These are phyloP conservation scores for Rhodeus uyekii DNA, from an alignment of 2,797 vertebrate genomes.

Conservation along the genomic window DNA sequence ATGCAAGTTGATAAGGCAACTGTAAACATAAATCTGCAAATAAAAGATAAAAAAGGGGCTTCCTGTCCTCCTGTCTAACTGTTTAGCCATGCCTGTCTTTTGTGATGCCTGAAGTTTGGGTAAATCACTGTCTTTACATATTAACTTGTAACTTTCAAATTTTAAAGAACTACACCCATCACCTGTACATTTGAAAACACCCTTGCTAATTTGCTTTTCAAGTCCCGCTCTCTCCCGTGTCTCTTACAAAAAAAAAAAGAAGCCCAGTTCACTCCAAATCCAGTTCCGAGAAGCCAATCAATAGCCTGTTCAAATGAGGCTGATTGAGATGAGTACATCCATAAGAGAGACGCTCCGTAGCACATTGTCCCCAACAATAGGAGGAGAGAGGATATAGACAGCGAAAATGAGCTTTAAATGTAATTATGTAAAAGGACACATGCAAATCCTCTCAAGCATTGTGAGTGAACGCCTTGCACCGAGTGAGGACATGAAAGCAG, in stretches of 20 bases:
- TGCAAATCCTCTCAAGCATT: slow-evolving; percentile 61
- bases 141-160: not conserved
- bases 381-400: slow-evolving; percentile 56
- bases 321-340: slow-evolving; percentile 42
- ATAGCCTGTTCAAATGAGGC: slow-evolving; percentile 54
- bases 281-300: slow-evolving; percentile 60
- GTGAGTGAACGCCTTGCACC: slow-evolving; percentile 37
- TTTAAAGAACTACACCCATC: not conserved
- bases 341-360: slow-evolving; percentile 47
- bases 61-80: too few species aligned
- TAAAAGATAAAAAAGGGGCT: too few species aligned
- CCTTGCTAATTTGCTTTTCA: not conserved
- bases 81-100: too few species aligned
- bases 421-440: slow-evolving; percentile 65
- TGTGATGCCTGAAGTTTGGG: too few species aligned
- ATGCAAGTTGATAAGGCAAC: too few species aligned
- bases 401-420: slow-evolving; percentile 60
- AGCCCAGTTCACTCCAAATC: slow-evolving; percentile 14
- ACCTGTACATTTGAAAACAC: not conserved
- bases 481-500: slow-evolving; percentile 51
- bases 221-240: not conserved
- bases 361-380: slow-evolving; percentile 61
- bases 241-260: slow-evolving; percentile 9
- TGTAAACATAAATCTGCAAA: too few species aligned
- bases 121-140: too few species aligned